Base-by-base conservation (phyloP, 2,113 vertebrate genomes). In the Ascaphus truei region DNA sequence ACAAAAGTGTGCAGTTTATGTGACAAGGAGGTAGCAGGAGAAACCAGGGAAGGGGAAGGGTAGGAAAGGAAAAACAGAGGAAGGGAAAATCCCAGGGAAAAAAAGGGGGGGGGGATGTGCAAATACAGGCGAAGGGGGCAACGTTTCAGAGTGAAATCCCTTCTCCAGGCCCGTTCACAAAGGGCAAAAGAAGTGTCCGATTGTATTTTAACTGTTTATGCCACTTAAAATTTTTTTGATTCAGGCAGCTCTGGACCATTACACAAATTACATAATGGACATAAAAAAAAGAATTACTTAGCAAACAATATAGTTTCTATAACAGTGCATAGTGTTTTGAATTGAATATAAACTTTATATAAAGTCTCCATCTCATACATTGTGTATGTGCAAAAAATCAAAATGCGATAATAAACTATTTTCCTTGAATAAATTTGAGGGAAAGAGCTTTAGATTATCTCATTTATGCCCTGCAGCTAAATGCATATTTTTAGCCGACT, bases 401-500 rank as follows among this genome's bases (percentile, higher is more conserved):
- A 47, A 23, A 47, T 47, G 1, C 8, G 5, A 47, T 47, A 22
- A 7, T 47, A 47, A 47, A 22, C 20, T 47, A 47, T 47, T 5
- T 9, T 10, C 23, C 7, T 11, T 67, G 51, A 29, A 67, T 56
- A 56, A 8, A 67, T 67, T 56, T 48, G 10, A 68, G 37, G 43
- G 23, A 51, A 31, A 68, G 18, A 68, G 50, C 16, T 23, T 30
- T 50, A 59, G 66, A 68, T 68, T 59, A 68, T 68, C 10, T 68
- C 66, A 68, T 48, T 34, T 36, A 20, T 59, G 66, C 41, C 43
- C 53, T 25, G 59, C 33, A 68, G 55, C 41, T 57, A 68, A 48
- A 68, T 59, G 57, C 7, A 22, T 68, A 68, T 68, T 68, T 68
- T 68, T 68, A 59, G 55, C 55, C 27, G 59, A 25, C 41, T 50